Conservation (phyloP, 2,888 invertebrate genomes). For the Lapara coniferarum region DNA sequence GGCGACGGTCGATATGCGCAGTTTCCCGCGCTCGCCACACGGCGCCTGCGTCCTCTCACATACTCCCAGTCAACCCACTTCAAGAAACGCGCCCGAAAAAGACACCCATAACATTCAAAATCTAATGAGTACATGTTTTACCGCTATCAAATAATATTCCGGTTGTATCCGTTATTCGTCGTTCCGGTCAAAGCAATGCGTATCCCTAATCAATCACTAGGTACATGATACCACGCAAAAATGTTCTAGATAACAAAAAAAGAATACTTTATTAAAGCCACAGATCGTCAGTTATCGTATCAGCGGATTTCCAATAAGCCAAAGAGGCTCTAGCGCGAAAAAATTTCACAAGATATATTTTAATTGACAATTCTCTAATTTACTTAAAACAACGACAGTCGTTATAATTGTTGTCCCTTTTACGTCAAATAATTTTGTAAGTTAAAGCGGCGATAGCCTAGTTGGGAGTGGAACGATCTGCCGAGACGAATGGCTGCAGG, state of each 20-base stretch:
- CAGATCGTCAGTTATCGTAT: slow-evolving; percentile 39
- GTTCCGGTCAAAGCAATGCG: background rate
- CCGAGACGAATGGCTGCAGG: no score
- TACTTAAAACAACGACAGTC: slow-evolving; percentile 26
- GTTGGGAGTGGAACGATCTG: no score
- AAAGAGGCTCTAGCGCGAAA: slow-evolving; percentile 48
- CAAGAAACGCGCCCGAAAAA: background rate
- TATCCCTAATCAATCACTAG: slow-evolving; percentile 1
- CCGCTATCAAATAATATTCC: slow-evolving; percentile 42
- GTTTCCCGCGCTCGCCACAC: slow-evolving; percentile 78
- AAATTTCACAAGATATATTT: slow-evolving; percentile 45
- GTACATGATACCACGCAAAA: slow-evolving; percentile 10
- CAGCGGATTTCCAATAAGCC: slow-evolving; percentile 48
- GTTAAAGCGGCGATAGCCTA: no score
- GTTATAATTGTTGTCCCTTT: slow-evolving; percentile 5
- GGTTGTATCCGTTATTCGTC: slow-evolving; percentile 9
- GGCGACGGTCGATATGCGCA: slow-evolving; percentile 78
- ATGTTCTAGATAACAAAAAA: slow-evolving; percentile 30
- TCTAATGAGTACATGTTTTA: slow-evolving; percentile 38
- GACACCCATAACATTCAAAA: background rate
- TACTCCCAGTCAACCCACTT: slow-evolving; percentile 54
- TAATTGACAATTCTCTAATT: slow-evolving; percentile 40
- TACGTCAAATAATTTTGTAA: background rate
- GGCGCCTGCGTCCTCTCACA: slow-evolving; percentile 74
- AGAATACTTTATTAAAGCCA: slow-evolving; percentile 37